phyloP scores from a whole-genome alignment of 2,888 invertebrate genomes.

The Arctia plantaginis region DNA sequence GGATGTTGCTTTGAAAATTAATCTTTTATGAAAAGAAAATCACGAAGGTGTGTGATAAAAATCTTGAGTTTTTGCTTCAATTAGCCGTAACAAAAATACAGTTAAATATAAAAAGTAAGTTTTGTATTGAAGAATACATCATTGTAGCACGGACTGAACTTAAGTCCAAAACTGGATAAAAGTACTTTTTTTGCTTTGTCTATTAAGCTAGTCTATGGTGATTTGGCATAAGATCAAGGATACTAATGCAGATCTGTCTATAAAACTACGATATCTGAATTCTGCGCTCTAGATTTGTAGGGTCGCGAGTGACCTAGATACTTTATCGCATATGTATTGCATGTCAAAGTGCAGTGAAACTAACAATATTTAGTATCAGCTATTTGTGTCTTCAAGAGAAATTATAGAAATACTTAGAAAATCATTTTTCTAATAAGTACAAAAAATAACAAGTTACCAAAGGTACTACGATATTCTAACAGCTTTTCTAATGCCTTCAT shows the following conservation, averaged over 20 bases:
- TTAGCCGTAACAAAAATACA: constrained; percentile 5
- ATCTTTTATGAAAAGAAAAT: constrained; percentile 38
- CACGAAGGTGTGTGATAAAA: constrained; percentile 30
- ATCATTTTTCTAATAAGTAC: neutral
- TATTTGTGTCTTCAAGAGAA: neutral
- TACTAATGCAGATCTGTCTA: neutral
- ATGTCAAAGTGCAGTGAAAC: neutral
- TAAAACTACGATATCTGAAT: neutral
- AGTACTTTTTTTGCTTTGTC: neutral
- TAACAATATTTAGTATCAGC: neutral
- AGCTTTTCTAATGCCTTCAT: constrained; percentile 5
- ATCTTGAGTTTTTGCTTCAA: constrained; percentile 17
- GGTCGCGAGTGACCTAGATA: neutral
- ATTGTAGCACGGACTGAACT: constrained; percentile 31
- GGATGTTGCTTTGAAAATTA: constrained; percentile 43
- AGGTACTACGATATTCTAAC: neutral
- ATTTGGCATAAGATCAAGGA: neutral
- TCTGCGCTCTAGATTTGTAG: neutral
- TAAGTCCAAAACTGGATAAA: constrained; percentile 25
- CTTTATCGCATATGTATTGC: neutral
- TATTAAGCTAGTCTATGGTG: neutral
- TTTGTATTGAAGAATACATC: neutral
- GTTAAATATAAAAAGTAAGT: constrained; percentile 1
- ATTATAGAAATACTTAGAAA: neutral
- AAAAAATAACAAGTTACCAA: neutral